A percentile compares a stretch with the other conserved stretches of the same genome.
phyloP scores from a whole-genome alignment of 2,113 vertebrate genomes.

The Takifugu flavidus region DNA sequence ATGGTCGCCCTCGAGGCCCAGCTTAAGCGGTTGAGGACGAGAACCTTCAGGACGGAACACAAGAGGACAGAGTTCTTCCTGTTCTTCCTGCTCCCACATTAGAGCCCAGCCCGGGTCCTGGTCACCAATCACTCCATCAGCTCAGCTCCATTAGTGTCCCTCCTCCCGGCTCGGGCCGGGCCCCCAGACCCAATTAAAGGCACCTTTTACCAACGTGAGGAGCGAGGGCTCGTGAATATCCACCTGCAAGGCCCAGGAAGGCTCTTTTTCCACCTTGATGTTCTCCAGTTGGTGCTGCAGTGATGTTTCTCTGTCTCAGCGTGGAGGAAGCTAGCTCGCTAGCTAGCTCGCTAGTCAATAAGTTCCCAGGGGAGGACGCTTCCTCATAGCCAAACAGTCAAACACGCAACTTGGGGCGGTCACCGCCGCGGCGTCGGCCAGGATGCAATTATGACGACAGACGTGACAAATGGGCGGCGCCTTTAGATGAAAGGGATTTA shows the following conservation, averaged over 20 bases:
- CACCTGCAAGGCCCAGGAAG: no score
- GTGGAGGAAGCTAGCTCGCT: slow-evolving; percentile 1
- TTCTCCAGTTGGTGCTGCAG: background rate
- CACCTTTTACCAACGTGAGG: slow-evolving; percentile 2
- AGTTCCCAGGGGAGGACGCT: slow-evolving; percentile 13
- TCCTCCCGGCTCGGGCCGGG: slow-evolving; percentile 29
- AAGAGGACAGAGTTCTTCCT: slow-evolving; percentile 6
- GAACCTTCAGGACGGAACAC: no score
- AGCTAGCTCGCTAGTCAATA: slow-evolving; percentile 12
- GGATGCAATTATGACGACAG: slow-evolving; percentile 63
- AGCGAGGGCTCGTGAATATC: no score
- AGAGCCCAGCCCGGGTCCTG: slow-evolving; percentile 3
- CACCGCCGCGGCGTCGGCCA: no score
- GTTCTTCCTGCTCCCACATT: slow-evolving; percentile 38
- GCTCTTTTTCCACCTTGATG: no score
- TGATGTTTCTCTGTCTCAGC: slow-evolving; percentile 15
- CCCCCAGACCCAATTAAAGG: slow-evolving; percentile 47
- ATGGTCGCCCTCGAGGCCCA: no score
- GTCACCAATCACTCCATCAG: slow-evolving; percentile 43
- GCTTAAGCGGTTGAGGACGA: no score
- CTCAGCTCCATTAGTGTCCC: slow-evolving; percentile 14
- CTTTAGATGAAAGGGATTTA: slow-evolving; percentile 44
- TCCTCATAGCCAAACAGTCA: no score
- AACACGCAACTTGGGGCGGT: no score
- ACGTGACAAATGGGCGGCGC: slow-evolving; percentile 60